phyloP scores from a whole-genome alignment of 2,113 vertebrate species.

The Elephantulus edwardii region DNA sequence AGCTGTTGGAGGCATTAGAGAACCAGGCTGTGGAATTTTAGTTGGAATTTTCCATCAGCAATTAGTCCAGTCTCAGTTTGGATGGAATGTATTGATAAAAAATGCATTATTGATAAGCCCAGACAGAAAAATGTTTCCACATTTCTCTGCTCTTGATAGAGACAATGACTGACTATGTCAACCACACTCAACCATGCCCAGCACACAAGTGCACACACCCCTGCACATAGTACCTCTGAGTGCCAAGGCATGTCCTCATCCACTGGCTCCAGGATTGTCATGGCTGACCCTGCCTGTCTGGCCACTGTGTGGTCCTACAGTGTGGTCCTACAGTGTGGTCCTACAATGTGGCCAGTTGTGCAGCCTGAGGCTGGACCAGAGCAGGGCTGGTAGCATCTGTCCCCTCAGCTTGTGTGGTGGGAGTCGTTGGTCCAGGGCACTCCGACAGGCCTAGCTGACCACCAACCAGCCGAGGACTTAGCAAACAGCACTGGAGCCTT shows the following conservation, averaged over 20 bases:
- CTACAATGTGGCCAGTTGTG: neutral
- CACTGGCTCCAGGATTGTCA: no score
- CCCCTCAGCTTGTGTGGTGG: neutral
- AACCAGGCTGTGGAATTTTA: neutral
- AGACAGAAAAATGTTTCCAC: conserved; percentile 58
- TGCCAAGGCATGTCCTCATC: no score
- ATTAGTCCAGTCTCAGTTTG: conserved; percentile 18
- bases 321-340: no score
- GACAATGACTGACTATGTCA: conserved; percentile 67
- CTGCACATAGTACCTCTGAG: no score
- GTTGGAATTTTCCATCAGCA: neutral
- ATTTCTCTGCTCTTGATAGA: conserved; percentile 43
- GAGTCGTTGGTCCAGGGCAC: neutral
- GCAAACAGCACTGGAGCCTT: neutral
- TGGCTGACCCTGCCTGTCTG: no score
- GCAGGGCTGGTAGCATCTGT: neutral
- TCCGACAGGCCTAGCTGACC: neutral
- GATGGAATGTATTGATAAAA: conserved; percentile 48
- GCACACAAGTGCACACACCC: neutral
- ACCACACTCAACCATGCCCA: neutral
- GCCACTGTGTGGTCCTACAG: no score
- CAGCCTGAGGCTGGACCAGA: neutral
- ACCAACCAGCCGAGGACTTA: no score
- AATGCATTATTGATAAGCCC: conserved; percentile 69
- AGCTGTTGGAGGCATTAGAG: neutral